Evolutionary conservation across 2,888 invertebrate species (phyloP), one percentile per base, ranked within the genome.

Genomic region (Harmothoe impar): DNA sequence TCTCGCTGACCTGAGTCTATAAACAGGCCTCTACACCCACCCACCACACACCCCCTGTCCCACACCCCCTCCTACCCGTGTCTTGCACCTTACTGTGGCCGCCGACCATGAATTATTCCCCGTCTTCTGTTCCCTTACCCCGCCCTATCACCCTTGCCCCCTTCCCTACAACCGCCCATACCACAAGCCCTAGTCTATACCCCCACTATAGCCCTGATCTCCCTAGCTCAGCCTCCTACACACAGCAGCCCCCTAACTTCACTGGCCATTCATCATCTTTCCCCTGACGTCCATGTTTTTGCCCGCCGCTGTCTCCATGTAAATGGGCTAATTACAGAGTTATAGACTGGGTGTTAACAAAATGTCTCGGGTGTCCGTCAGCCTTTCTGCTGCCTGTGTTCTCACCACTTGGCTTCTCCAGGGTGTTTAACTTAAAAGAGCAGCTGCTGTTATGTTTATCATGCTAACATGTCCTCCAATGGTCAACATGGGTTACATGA

Each of bases 291-390:
- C 72, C 72, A 25, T 12, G 72, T 72, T 72, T 72, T 15, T 62
- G 35, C 17, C 81, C 10, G 20, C 35, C 33, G n/a, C 81, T 81
- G 81, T 81, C 81, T 35, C 33, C 81, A 81, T 81, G 15, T 81
- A 81, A 43, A 81, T 81, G 81, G 81, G 81, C 81, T 81, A 81
- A 81, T 81, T 81, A 81, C 81, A 12, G 81, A 81, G 81, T 81
- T 81, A 81, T 33, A 35, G 81, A 81, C 81, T 23, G 17, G 81
- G 72, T 72, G 72, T 29, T 72, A 72, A 72, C 72, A 25, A 72
- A 72, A 72, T 29, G 72, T 72, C 72, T 29, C 72, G 29, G 29
- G 72, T 72, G 72, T 72, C 25, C 29, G 7, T 25, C 72, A 29
- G 29, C 29, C 72, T 25, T 29, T 12, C 62, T 62, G 62, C 15